Evolutionary conservation across 37 sponge, comb jelly and placozoan species (phyloP).

Genomic region (Agelas oroides): DNA sequence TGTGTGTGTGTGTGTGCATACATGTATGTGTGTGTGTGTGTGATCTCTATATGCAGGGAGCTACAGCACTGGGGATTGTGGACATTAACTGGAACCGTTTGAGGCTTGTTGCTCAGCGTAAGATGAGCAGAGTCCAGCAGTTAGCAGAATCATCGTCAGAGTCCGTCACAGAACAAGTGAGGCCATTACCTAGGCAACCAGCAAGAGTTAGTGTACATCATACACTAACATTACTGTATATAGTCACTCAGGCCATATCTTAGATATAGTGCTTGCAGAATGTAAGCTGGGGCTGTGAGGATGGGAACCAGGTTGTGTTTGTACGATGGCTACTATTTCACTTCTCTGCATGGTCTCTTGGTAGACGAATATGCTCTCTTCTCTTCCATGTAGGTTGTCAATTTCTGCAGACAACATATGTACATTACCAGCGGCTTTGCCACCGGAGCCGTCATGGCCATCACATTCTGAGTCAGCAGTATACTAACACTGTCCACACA

Average conservation of each 20-base stretch:
- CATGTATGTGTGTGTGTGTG: background rate
- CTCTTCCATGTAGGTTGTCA: constrained; percentile 7
- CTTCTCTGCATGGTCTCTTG: background rate
- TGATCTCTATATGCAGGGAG: constrained; percentile 33
- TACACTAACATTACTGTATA: no score
- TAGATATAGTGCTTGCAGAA: no score
- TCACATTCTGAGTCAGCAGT: constrained; percentile 46
- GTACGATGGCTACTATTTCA: background rate
- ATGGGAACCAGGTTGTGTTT: background rate
- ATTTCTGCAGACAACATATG: constrained; percentile 42
- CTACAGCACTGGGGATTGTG: constrained; percentile 53
- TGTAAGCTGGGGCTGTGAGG: no score
- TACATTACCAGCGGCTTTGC: constrained; percentile 67
- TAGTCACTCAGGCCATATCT: no score
- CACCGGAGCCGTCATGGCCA: constrained; percentile 51
- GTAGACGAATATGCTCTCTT: no score
- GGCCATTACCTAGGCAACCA: no score
- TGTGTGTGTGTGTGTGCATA: no score
- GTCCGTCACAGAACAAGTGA: no score
- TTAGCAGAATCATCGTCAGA: no score
- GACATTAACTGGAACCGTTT: constrained; percentile 59
- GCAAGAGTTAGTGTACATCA: no score
- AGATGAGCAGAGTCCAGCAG: constrained; percentile 15
- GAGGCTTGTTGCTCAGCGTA: constrained; percentile 21
- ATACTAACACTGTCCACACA: background rate